phyloP scores from a whole-genome alignment of 2,888 invertebrate species.

The Pyrocoelia pectoralis region DNA sequence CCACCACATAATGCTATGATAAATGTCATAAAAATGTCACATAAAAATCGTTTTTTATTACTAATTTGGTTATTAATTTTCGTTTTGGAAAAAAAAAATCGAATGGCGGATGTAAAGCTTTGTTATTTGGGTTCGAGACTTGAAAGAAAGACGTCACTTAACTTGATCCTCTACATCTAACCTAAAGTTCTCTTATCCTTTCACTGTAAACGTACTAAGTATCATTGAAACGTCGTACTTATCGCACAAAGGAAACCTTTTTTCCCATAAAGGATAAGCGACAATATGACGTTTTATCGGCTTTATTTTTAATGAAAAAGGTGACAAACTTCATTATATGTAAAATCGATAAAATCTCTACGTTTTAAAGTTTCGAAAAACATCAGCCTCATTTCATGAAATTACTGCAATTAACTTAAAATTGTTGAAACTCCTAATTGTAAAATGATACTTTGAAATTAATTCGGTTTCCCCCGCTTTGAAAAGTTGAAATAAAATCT shows the following conservation, averaged over 20 bases:
- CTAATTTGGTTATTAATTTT: neutral
- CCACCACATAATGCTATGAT: conserved; percentile 37
- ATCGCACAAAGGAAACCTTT: conserved; percentile 18
- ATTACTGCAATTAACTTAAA: no score
- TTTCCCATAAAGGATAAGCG: conserved; percentile 23
- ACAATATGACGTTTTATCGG: neutral
- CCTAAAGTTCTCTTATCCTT: conserved; percentile 27
- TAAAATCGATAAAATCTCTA: no score
- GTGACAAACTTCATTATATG: no score
- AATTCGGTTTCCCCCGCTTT: no score
- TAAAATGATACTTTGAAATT: no score
- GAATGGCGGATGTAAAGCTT: neutral
- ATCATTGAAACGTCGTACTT: conserved; percentile 27
- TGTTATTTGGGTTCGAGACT: no score
- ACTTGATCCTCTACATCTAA: conserved; percentile 23
- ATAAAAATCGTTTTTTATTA: conserved; percentile 4
- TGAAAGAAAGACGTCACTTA: conserved; percentile 25
- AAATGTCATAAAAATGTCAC: conserved; percentile 36
- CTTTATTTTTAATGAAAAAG: no score
- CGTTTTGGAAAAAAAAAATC: neutral
- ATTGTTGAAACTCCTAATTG: no score
- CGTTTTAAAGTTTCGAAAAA: no score
- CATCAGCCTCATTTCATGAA: no score
- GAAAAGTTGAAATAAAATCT: no score
- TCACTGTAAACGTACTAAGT: conserved; percentile 29